Base-by-base conservation (phyloP, 1,140 invertebrate genomes). In the Drosophila kepulauana region DNA sequence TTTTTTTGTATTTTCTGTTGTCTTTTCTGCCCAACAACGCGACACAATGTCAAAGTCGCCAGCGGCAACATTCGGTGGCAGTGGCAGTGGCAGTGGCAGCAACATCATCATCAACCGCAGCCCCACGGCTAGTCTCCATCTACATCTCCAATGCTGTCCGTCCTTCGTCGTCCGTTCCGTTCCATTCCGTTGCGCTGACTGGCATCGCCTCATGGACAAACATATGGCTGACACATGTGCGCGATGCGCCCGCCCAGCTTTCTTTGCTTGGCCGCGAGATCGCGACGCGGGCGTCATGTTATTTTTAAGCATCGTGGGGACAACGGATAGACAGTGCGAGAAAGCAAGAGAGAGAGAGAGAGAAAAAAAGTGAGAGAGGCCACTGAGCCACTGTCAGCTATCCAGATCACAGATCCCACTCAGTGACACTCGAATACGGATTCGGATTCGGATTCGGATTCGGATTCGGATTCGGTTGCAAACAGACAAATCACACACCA, bases 181-280 rank as follows among this genome's bases (percentile, higher is more conserved):
- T 20, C 20, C 20, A 3, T 25, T 82, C 72, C 72, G 77, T 82
- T 82, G 72, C 77, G 65, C 46, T 65, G 64, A 57, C 65, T 82
- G 82, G 78, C 74, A 59, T 63, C 79, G 81, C 77, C 79, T 61
- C 77, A 88, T 73, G 84, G 84, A 88, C 84, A 78, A 89, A 89
- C 84, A 88, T 88, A 78, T 87, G 84, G 84, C 74, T 73, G 77
- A 84, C 84, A 87, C 54, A 84, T 87, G 84, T 82, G 73, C 48
- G 43, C 20, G 20, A 25, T 25, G 20, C 65, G 72, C 59, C 78
- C 65, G 71, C 51, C 68, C 73, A 66, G 61, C 65, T 62, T n/a
- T 63, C 58, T 15, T 13, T 41, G 54, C 56, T 38, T 38, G 13
- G 46, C 15, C 52, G 28, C 28, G 52, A 16, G 30, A 54, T 20